Conservation (phyloP, 2,113 vertebrate genomes). For the Anhinga rufa region DNA sequence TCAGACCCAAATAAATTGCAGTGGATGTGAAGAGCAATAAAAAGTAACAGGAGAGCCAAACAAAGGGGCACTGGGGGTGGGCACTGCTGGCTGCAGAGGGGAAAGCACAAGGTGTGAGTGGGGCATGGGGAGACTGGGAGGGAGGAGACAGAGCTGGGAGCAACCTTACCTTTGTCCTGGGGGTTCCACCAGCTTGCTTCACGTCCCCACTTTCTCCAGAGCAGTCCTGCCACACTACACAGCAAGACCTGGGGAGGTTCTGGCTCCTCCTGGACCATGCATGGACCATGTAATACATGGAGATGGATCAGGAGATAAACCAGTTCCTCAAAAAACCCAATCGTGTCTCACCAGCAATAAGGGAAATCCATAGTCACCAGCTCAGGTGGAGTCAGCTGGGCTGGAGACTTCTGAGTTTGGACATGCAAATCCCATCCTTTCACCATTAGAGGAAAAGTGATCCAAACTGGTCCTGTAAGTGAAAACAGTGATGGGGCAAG, state of each 20-base stretch:
- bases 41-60: not conserved
- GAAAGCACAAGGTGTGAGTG: not conserved
- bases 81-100: accelerated
- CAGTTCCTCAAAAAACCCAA: accelerated
- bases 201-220: not conserved
- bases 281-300: not conserved
- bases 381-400: not conserved
- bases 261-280: not conserved
- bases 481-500: not conserved
- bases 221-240: not conserved
- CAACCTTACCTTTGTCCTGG: not conserved
- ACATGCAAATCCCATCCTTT: not conserved
- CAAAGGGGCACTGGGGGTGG: not conserved
- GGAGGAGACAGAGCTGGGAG: not conserved
- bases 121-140: not conserved
- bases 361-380: not conserved
- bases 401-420: not conserved
- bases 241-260: not conserved
- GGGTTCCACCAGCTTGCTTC: not conserved
- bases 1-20: conserved; percentile 25
- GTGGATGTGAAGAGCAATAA: not conserved
- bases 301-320: not conserved
- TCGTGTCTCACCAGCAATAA: not conserved
- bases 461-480: not conserved
- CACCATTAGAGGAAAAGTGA: not conserved